Conservation (phyloP, 2,113 vertebrate genomes). For the Euleptes europaea region DNA sequence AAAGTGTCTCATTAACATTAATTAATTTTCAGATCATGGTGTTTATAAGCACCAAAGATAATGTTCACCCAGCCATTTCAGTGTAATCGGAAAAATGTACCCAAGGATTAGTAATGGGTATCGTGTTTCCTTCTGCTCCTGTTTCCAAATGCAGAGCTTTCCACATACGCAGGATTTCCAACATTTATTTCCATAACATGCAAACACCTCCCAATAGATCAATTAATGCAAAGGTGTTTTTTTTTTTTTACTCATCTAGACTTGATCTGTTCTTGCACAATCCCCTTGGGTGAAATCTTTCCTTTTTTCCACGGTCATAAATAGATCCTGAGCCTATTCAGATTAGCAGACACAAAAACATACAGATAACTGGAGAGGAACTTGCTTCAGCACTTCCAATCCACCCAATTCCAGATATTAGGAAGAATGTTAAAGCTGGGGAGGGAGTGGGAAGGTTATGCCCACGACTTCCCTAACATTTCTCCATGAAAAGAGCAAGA, state of each 20-base stretch:
- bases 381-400: not conserved
- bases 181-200: constrained; percentile 58
- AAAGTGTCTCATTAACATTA: constrained; percentile 74
- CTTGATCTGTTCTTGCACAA: constrained; percentile 42
- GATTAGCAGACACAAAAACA: constrained; percentile 15
- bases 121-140: constrained; percentile 40
- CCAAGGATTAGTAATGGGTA: constrained; percentile 64
- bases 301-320: constrained; percentile 33
- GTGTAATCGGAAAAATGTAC: constrained; percentile 56
- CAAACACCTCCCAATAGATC: constrained; percentile 75
- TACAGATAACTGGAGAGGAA: not conserved
- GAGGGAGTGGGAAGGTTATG: not conserved
- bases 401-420: not conserved
- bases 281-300: constrained; percentile 34
- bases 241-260: constrained; percentile 35
- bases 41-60: constrained; percentile 59
- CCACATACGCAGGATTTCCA: constrained; percentile 57
- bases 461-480: not conserved
- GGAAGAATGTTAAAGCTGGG: not conserved
- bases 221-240: constrained; percentile 64
- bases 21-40: constrained; percentile 65
- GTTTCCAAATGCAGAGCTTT: constrained; percentile 64
- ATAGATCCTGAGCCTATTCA: not conserved
- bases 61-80: constrained; percentile 59
- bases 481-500: too few relatives aligned